phyloP scores from a whole-genome alignment of 1,140 invertebrate species.

The Dendroctonus valens region DNA sequence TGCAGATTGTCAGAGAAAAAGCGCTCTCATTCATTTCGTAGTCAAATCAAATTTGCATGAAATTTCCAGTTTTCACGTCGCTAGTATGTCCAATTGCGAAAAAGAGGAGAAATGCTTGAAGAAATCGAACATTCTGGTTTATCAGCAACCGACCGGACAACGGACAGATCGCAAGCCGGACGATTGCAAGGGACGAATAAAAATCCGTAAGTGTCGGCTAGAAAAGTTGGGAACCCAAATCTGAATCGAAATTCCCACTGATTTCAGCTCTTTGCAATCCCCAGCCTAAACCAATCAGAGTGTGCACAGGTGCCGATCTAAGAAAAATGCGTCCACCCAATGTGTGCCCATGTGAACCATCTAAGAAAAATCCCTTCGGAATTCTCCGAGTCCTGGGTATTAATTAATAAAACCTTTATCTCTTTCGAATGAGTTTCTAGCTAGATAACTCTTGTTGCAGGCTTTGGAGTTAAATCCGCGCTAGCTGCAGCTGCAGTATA shows the following conservation, averaged over 20 bases:
- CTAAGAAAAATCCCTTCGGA: not conserved
- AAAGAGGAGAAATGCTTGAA: slow-evolving; percentile 25
- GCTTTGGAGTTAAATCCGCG: slow-evolving; percentile 38
- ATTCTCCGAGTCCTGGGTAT: too few relatives aligned
- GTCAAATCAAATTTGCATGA: too few relatives aligned
- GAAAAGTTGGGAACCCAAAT: not conserved
- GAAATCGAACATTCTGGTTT: slow-evolving; percentile 38
- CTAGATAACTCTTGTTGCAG: slow-evolving; percentile 3
- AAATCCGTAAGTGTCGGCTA: slow-evolving; percentile 23
- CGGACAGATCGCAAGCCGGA: slow-evolving; percentile 9
- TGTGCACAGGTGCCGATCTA: slow-evolving; percentile 42
- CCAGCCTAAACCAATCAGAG: slow-evolving; percentile 38
- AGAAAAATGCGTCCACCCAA: slow-evolving; percentile 41
- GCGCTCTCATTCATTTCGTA: too few relatives aligned
- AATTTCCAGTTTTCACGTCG: not conserved
- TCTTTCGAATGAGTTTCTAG: too few relatives aligned
- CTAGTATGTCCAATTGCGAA: not conserved
- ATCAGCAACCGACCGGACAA: slow-evolving; percentile 31
- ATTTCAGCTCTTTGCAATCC: slow-evolving; percentile 36
- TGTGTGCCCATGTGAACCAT: slow-evolving; percentile 32
- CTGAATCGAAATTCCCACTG: not conserved
- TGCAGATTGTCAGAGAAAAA: too few relatives aligned
- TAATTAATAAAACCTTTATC: too few relatives aligned
- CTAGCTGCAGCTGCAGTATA: slow-evolving; percentile 37
- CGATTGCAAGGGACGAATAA: slow-evolving; percentile 16